Conservation (phyloP, 2,797 vertebrate genomes). For the Artibeus lituratus region DNA sequence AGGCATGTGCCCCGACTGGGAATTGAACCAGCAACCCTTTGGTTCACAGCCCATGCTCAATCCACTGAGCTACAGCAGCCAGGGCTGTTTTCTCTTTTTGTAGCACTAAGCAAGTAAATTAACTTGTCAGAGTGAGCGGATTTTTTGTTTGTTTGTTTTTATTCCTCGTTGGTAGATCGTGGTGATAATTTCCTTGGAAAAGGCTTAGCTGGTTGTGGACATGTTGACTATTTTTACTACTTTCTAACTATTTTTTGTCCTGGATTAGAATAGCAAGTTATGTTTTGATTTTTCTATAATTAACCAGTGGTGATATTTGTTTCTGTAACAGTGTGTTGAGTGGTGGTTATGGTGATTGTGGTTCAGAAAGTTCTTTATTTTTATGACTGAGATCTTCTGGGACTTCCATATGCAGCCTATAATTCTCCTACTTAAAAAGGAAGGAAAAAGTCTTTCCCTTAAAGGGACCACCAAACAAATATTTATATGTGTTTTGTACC, state of each 20-base stretch:
- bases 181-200: neutral
- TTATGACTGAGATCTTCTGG: neutral
- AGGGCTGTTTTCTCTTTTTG: neutral
- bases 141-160: neutral
- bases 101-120: neutral
- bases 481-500: neutral
- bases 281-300: neutral
- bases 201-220: neutral
- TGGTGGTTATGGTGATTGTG: neutral
- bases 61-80: too few species aligned
- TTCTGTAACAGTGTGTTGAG: neutral
- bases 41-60: too few species aligned
- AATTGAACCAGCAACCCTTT: too few species aligned
- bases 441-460: neutral
- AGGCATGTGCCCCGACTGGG: too few species aligned
- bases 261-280: neutral
- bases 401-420: neutral
- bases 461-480: neutral
- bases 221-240: neutral
- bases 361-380: neutral
- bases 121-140: neutral
- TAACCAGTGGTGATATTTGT: neutral
- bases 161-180: neutral
- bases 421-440: neutral
- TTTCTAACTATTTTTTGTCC: constrained; percentile 14